Conservation (phyloP, 2,113 vertebrate genomes). For the Xiphias gladius region DNA sequence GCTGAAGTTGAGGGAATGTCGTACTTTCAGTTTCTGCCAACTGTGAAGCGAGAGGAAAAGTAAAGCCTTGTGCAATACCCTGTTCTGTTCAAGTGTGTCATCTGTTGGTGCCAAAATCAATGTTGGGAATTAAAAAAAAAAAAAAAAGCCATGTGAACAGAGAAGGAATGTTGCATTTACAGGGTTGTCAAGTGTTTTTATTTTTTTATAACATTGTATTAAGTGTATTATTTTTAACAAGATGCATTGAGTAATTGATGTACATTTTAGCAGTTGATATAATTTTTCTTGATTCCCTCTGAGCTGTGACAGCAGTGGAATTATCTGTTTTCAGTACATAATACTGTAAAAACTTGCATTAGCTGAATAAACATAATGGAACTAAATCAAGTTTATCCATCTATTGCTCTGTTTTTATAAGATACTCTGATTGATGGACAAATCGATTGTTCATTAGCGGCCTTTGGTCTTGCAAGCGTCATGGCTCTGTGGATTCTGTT, state of each 20-base stretch:
- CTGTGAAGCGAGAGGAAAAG: slow-evolving; percentile 57
- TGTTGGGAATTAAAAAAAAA: background rate
- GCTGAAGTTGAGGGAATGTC: slow-evolving; percentile 34
- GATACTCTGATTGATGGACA: background rate
- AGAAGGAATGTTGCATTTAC: slow-evolving; percentile 59
- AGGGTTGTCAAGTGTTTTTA: slow-evolving; percentile 79
- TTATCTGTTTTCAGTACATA: slow-evolving; percentile 70
- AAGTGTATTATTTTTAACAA: slow-evolving; percentile 73
- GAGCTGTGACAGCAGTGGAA: slow-evolving; percentile 72
- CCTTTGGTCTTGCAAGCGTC: no score
- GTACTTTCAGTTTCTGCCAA: slow-evolving; percentile 36
- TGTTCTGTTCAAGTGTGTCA: slow-evolving; percentile 32
- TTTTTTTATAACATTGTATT: slow-evolving; percentile 78
- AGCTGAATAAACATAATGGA: slow-evolving; percentile 67
- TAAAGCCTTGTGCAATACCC: slow-evolving; percentile 51
- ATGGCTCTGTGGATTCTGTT: background rate
- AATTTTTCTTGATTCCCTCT: slow-evolving; percentile 60
- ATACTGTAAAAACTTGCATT: slow-evolving; percentile 64
- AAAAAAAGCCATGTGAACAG: slow-evolving; percentile 15
- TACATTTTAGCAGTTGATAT: slow-evolving; percentile 66
- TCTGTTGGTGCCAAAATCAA: slow-evolving; percentile 50
- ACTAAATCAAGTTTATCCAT: slow-evolving; percentile 13
- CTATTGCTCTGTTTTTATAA: background rate
- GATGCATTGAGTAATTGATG: slow-evolving; percentile 64
- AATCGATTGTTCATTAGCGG: no score